phyloP scores from a whole-genome alignment of 2,797 vertebrate genomes.

The Arrhamphus sclerolepis region DNA sequence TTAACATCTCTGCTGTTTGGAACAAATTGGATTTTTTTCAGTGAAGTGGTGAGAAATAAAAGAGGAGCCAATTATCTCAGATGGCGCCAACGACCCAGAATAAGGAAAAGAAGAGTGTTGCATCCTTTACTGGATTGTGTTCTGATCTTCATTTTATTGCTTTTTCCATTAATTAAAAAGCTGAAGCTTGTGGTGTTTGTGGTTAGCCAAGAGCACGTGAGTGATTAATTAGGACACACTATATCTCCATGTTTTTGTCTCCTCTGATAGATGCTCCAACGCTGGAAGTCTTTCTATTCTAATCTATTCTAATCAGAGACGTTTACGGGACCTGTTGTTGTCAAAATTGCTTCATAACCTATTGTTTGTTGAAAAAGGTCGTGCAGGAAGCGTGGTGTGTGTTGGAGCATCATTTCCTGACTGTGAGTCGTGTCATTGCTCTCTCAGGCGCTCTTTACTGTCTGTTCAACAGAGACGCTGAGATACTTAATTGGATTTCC shows the following conservation, averaged over 20 bases:
- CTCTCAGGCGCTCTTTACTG: not conserved
- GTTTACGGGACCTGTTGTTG: conserved; percentile 4
- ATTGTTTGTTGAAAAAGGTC: conserved; percentile 35
- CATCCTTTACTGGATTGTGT: not conserved
- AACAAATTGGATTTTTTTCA: not conserved
- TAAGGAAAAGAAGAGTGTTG: rapidly evolving
- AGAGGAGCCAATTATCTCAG: conserved; percentile 21
- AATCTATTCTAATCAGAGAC: conserved; percentile 31
- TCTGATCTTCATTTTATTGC: not conserved
- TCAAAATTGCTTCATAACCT: conserved; percentile 18
- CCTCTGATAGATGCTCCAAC: conserved; percentile 10
- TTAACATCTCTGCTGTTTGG: not conserved
- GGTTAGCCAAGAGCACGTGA: conserved; percentile 2
- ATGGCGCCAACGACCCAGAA: not conserved
- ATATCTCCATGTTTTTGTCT: conserved; percentile 7
- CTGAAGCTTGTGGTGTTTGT: not conserved
- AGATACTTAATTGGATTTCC: conserved; percentile 53
- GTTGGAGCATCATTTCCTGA: conserved; percentile 15
- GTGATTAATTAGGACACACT: no score
- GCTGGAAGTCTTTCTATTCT: conserved; percentile 32
- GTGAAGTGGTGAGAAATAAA: conserved; percentile 1
- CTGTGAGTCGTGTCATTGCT: conserved; percentile 27
- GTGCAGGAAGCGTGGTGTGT: not conserved
- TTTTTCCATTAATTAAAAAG: not conserved
- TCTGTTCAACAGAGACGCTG: conserved; percentile 8